Base-by-base conservation (phyloP, 1,140 invertebrate species). In the Radopholus similis region DNA sequence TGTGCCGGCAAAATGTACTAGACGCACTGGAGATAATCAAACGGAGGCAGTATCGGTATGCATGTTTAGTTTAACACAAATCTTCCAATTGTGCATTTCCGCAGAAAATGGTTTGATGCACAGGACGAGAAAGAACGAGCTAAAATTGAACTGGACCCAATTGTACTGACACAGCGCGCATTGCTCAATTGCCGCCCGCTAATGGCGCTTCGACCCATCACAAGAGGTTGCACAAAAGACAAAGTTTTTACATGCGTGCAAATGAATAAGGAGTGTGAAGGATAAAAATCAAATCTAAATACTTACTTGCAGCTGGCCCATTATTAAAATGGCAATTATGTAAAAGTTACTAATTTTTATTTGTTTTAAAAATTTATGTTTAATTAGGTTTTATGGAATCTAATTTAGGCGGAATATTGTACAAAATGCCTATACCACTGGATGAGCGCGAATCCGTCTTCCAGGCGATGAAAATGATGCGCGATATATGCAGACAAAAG, bases 391-490 rank as follows among this genome's bases (percentile, higher is more conserved):
- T 13, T 21, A 72, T 62, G 15, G 32, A n/a, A 28, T 15, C 47
- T 11, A 58, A 67, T 81, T 71, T 23, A 81, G 77, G 74, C 34
- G 80, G 77, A 8, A 72, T 66, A 1, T 70, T 72, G 5, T 81
- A 82, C 59, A 66, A 73, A 35, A 80, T 81, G 2, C 79, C 79
- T 1, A 77, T 75, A 40, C 79, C 79, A 13, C 76, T 81, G 23
- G 57, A 55, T 30, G 75, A 71, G 23, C 18, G 63, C 4, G 78
- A 82, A 51, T 72, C 80, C 6, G 76, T 82, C 53, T 81, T 81
- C 37, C 44, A 70, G 9, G 79, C 80, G 2, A 82, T 81, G 71
- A 82, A 82, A 54, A 77, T 76, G 73, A 73, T 80, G 76, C 57
- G 77, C 23, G 74, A 79, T 35, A 71, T 80, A 56, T 81, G 76